Evolutionary conservation across 2,113 vertebrate species (phyloP).

Genomic region (Eidolon helvum): DNA sequence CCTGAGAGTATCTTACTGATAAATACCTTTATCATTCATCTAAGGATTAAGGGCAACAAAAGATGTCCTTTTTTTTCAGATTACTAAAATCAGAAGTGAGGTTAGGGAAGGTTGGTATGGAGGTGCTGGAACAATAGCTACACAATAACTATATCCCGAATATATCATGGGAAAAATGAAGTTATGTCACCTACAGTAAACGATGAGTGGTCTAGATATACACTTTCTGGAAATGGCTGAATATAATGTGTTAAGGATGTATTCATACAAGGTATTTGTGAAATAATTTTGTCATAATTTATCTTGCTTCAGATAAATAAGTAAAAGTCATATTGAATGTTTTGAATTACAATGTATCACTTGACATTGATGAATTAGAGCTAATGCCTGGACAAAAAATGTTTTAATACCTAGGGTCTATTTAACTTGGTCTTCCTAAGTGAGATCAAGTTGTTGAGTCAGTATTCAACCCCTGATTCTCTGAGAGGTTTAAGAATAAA

Average conservation of each 20-base stretch:
- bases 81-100: not conserved
- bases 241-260: not conserved
- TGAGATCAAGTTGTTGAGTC: not conserved
- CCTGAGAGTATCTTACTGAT: not conserved
- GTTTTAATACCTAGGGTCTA: not conserved
- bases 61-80: not conserved
- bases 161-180: not conserved
- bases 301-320: constrained; percentile 34
- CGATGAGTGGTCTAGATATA: not conserved
- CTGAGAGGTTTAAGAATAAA: not conserved
- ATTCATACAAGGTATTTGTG: not conserved
- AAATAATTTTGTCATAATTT: constrained; percentile 18
- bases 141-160: not conserved
- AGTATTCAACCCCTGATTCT: not conserved
- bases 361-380: not conserved
- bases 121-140: not conserved
- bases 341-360: not conserved
- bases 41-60: not conserved
- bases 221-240: not conserved
- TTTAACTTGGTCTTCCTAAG: constrained; percentile 2
- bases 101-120: not conserved
- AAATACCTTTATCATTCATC: not conserved
- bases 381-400: not conserved
- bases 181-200: not conserved
- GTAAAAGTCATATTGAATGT: not conserved